These are phyloP conservation scores for Aphidius colemani DNA, from an alignment of 2,888 invertebrate species.

Conservation along the genomic window DNA sequence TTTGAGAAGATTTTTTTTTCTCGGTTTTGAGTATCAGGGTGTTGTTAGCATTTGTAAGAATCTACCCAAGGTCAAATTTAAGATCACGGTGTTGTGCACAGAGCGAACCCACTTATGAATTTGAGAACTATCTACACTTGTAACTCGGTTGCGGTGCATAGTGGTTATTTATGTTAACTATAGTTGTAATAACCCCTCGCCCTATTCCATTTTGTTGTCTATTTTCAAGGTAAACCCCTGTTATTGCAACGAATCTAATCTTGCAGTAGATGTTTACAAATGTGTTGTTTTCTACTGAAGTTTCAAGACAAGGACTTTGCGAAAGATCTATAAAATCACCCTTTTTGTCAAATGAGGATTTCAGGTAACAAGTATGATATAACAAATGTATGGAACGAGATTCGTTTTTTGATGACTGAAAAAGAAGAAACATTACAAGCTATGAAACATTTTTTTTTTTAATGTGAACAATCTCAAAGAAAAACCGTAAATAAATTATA, in stretches of 20 bases:
- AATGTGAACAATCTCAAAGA: too few relatives aligned
- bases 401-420: background rate
- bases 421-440: conserved; percentile 6
- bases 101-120: conserved; percentile 39
- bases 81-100: conserved; percentile 51
- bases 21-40: conserved; percentile 14
- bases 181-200: conserved; percentile 23
- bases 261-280: conserved; percentile 59
- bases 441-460: background rate
- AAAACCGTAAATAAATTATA: too few relatives aligned
- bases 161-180: conserved; percentile 28
- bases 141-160: conserved; percentile 33
- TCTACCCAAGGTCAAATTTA: conserved; percentile 48
- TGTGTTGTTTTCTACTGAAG: conserved; percentile 57
- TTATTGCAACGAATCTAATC: conserved; percentile 61
- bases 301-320: conserved; percentile 33
- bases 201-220: conserved; percentile 38
- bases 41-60: conserved; percentile 32
- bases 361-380: too few relatives aligned
- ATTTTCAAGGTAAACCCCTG: too few relatives aligned
- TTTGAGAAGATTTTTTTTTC: background rate
- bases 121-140: too few relatives aligned
- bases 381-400: too few relatives aligned
- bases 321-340: conserved; percentile 19
- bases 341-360: background rate